A percentile compares a stretch with the other conserved stretches of the same genome.
These are phyloP conservation scores for Rhynchotus rufescens DNA, from an alignment of 2,797 vertebrate species.

Conservation along the genomic window DNA sequence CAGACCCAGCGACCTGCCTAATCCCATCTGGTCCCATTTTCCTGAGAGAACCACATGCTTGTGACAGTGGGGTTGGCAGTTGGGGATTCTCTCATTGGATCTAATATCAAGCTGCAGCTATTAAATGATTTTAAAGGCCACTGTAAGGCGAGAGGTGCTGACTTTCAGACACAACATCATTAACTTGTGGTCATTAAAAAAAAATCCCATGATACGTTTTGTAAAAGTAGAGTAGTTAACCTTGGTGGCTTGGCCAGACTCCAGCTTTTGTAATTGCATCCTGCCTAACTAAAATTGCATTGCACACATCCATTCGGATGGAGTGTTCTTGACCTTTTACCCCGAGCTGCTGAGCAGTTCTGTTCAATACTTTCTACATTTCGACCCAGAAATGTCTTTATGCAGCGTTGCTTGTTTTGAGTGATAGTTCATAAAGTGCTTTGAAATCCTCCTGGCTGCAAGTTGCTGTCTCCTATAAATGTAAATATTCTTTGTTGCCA, in stretches of 20 bases:
- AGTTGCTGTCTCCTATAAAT: conserved; percentile 41
- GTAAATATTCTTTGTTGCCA: conserved; percentile 55
- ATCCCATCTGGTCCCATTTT: not conserved
- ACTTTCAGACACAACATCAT: conserved; percentile 58
- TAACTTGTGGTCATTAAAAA: conserved; percentile 64
- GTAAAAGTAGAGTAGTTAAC: conserved; percentile 64
- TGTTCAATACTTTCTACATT: conserved; percentile 53
- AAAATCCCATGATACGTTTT: conserved; percentile 62
- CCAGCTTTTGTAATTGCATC: conserved; percentile 69
- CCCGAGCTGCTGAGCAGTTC: conserved; percentile 37
- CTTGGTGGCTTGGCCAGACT: conserved; percentile 64
- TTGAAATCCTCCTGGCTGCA: conserved; percentile 46
- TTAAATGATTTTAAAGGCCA: conserved; percentile 37
- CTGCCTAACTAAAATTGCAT: conserved; percentile 48
- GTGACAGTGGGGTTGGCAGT: not conserved
- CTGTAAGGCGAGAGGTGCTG: conserved; percentile 48
- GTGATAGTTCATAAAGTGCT: conserved; percentile 29
- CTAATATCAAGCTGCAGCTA: rapidly evolving
- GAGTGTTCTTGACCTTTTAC: conserved; percentile 45
- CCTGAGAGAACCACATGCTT: not conserved
- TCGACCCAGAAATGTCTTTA: conserved; percentile 51
- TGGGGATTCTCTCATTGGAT: not conserved
- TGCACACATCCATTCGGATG: not conserved
- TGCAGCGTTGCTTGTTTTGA: conserved; percentile 45
- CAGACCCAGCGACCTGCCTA: not conserved